Percentiles rank a stretch among this genome's conserved stretches.
Evolutionary conservation across 2,888 invertebrate species (phyloP).

Genomic region (Clivina fossor): DNA sequence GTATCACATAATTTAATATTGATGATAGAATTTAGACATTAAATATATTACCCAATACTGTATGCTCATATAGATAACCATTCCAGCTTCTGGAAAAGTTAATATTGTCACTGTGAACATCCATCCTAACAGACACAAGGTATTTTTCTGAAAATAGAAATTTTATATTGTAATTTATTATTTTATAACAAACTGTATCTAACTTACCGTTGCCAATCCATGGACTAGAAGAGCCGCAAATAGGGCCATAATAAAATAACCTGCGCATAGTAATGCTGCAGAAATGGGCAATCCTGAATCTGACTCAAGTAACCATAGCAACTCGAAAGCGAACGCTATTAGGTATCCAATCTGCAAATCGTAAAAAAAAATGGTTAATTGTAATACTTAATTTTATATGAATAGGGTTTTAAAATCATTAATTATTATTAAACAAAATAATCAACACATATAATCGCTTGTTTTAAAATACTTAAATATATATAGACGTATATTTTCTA

Average conservation of each 20-base stretch:
- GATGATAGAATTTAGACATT: too few relatives aligned
- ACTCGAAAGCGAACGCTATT: conserved; percentile 57
- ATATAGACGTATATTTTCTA: too few relatives aligned
- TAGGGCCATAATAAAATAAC: conserved; percentile 56
- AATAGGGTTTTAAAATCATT: too few relatives aligned
- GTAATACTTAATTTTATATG: too few relatives aligned
- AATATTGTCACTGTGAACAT: conserved; percentile 56
- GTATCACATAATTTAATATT: too few relatives aligned
- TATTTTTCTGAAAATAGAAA: conserved; percentile 53
- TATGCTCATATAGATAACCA: conserved; percentile 60
- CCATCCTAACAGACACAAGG: conserved; percentile 56
- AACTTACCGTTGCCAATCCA: conserved; percentile 56
- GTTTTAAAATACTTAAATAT: too few relatives aligned
- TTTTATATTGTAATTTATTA: background rate
- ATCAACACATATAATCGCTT: too few relatives aligned
- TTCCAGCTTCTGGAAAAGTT: conserved; percentile 58
- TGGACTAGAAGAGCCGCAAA: conserved; percentile 56
- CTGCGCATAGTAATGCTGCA: conserved; percentile 56
- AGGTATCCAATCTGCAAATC: conserved; percentile 57
- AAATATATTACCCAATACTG: conserved; percentile 61
- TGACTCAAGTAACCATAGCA: conserved; percentile 57
- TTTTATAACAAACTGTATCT: background rate
- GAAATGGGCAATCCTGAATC: conserved; percentile 54
- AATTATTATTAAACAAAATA: too few relatives aligned
- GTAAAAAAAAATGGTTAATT: conserved; percentile 36